Conservation (phyloP, 2,797 vertebrate species). For the Acrocephalus scirpaceus region DNA sequence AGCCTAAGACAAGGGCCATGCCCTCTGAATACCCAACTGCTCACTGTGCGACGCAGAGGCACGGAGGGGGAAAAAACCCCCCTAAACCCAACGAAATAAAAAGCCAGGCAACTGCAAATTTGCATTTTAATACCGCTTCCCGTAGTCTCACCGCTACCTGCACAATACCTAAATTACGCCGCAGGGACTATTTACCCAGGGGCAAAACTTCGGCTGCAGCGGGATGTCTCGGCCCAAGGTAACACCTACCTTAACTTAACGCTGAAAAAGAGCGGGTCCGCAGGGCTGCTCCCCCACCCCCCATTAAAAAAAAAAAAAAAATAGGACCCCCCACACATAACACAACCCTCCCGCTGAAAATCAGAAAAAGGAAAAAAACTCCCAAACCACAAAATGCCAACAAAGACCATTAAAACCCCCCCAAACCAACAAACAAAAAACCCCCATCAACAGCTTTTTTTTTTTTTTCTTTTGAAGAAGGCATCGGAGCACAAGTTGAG, state of each 20-base stretch:
- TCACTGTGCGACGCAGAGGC: background rate
- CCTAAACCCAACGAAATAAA: background rate
- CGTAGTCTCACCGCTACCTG: background rate
- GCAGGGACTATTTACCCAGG: background rate
- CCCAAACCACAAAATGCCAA: background rate
- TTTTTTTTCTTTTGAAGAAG: too few relatives aligned
- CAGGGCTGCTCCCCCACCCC: too few relatives aligned
- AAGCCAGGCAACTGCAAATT: background rate
- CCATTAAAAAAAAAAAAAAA: background rate
- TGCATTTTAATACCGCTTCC: background rate
- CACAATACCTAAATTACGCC: background rate
- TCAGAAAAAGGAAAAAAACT: background rate
- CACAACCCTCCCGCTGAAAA: too few relatives aligned
- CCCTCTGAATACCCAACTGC: background rate
- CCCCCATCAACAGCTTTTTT: too few relatives aligned
- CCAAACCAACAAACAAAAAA: fast-evolving
- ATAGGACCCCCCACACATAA: too few relatives aligned
- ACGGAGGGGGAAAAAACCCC: fast-evolving
- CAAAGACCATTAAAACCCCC: background rate
- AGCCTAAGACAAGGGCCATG: background rate
- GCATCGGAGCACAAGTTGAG: background rate
- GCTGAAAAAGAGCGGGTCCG: background rate
- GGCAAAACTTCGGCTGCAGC: background rate
- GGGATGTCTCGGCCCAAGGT: background rate
- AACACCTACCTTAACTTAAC: background rate